A percentile compares a stretch with the other conserved stretches of the same genome.
Conservation (phyloP, 2,113 vertebrate genomes). For the Pontoporia blainvillei region DNA sequence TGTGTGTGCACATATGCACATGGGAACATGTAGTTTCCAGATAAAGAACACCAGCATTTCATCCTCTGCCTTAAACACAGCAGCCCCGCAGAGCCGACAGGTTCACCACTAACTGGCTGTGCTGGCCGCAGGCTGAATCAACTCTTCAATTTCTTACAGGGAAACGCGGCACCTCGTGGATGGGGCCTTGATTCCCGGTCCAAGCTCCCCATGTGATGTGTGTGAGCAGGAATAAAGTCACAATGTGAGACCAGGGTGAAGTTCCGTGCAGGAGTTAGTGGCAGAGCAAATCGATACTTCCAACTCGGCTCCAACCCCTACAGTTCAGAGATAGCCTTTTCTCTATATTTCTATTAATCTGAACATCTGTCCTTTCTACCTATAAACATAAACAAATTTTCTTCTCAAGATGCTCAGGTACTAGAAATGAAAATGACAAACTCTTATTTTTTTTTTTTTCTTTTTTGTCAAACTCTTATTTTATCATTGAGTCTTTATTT, state of each 20-base stretch:
- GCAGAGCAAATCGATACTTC: background rate
- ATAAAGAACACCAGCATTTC: background rate
- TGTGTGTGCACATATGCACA: background rate
- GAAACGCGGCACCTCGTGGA: rapidly evolving
- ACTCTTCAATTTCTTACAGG: background rate
- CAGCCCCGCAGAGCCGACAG: background rate
- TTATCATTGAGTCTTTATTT: background rate
- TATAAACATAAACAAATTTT: background rate
- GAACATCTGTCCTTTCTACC: background rate
- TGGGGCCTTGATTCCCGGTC: rapidly evolving
- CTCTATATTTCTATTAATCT: background rate
- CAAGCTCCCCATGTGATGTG: background rate
- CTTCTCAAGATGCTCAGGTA: background rate
- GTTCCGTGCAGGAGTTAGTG: background rate
- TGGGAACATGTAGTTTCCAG: background rate
- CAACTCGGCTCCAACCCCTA: background rate
- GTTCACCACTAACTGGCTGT: background rate
- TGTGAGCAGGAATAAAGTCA: background rate
- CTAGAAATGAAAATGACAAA: background rate
- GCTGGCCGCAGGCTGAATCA: too few relatives aligned
- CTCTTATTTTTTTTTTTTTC: background rate
- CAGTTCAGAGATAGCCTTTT: background rate
- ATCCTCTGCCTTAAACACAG: background rate
- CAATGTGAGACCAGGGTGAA: rapidly evolving
- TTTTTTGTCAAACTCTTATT: background rate